Base-by-base conservation (phyloP, 1,140 invertebrate species). In the Neodiprion lecontei region DNA sequence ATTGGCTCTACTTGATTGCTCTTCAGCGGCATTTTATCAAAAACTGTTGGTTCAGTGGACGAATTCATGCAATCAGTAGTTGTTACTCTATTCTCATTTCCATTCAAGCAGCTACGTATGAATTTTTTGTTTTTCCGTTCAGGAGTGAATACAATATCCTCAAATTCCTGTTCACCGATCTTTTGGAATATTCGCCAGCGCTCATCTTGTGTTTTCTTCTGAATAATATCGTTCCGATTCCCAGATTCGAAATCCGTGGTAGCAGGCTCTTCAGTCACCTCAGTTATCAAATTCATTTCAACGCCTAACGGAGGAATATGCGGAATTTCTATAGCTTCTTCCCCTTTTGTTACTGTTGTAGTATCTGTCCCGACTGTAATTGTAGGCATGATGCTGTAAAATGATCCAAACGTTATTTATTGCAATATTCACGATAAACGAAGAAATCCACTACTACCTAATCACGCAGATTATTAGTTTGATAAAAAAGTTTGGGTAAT, bases 111-210 rank as follows among this genome's bases (percentile, higher is more conserved):
- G 11, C 53, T 78, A 48, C 72, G 79, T 72, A 76, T n/a, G 48
- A 75, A 81, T 72, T 84, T 90, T 79, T 87, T 87, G 67, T 81
- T 86, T 76, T 84, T 89, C 77, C 81, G 86, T 78, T 83, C 85
- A 70, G 86, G 88, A 49, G 84, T 91, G 77, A 91, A 90, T 23
- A 92, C 89, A 50, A 91, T 89, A 73, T 92, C 90, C 74, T 91
- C 90, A 75, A 89, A 90, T 71, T 90, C 88, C 76, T 91, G 87
- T 74, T 90, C 87, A 11, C 88, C 83, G 72, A 91, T 91, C 81
- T 89, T 88, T 75, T 89, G 82, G 66, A 89, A 90, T 74, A 89
- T 86, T n/a, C 88, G 82, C 8, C 83, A 78, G 10, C 86, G 79
- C 66, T 75, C 72, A 21, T 79, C 75, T 50, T 49, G 7, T 75